Percentiles rank a stretch among this genome's conserved stretches.
Evolutionary conservation across 2,797 vertebrate genomes (phyloP).

Genomic region (Cottoperca gobio): DNA sequence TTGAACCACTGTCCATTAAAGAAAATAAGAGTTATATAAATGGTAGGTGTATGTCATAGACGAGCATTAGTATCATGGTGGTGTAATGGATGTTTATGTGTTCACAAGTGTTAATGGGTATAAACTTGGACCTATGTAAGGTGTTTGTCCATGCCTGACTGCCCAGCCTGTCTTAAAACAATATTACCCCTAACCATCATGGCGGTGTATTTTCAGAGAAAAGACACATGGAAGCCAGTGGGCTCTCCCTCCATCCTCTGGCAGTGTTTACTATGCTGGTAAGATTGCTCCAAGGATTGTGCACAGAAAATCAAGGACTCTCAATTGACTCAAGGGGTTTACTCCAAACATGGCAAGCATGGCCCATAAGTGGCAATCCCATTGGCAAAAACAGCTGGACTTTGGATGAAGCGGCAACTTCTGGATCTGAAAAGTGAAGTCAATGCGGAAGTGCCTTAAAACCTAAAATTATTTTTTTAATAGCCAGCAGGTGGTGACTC

Average conservation of each 20-base stretch:
- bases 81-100: not conserved
- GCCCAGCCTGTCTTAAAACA: slow-evolving; percentile 78
- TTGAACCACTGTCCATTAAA: not conserved
- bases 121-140: slow-evolving; percentile 17
- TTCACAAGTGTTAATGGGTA: not conserved
- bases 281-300: slow-evolving; percentile 63
- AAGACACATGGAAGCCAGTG: slow-evolving; percentile 67
- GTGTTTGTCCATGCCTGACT: slow-evolving; percentile 84
- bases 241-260: slow-evolving; percentile 40
- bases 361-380: not conserved
- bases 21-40: no score
- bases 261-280: slow-evolving; percentile 81
- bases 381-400: slow-evolving; percentile 8
- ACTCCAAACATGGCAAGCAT: slow-evolving; percentile 34
- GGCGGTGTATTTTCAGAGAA: slow-evolving; percentile 57
- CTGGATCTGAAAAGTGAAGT: no score
- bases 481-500: no score
- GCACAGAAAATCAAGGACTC: slow-evolving; percentile 60
- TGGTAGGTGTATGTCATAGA: not conserved
- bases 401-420: no score
- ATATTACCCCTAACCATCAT: slow-evolving; percentile 83
- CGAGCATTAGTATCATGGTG: not conserved
- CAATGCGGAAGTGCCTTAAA: no score
- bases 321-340: slow-evolving; percentile 32
- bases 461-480: no score